Evolutionary conservation across 2,113 vertebrate genomes (phyloP), one percentile per base, ranked within the genome.

Genomic region (Triplophysa rosa): DNA sequence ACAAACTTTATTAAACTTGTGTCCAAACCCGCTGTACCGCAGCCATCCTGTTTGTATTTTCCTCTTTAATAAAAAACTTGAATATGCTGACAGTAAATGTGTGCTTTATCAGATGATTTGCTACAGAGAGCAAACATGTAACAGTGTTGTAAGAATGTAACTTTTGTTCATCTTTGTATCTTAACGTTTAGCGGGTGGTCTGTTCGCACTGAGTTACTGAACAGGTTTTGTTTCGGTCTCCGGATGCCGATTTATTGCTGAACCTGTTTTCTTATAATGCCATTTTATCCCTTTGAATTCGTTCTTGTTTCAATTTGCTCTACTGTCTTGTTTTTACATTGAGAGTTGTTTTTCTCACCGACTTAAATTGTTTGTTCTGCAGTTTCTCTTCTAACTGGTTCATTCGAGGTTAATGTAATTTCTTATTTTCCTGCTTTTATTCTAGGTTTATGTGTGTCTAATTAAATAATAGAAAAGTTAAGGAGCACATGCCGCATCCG

Each of bases 1-100:
- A 92, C 93, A 88, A 11, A 21, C 26, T 58, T 64, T 19, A 67
- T 7, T 10, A 33, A 42, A 42, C 54, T 59, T 23, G 29, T 10
- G 16, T n/a, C 19, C 19, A 8, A n/a, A n/a, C 8, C 19, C 54
- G 8, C 17, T n/a, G 8, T 21, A 10, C 29, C 21, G 52, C 29
- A 24, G 54, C 29, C 52, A 72, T 23, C 29, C n/a, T 17, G 33
- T 16, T 17, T 72, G 54, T 19, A 2, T 11, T 10, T 13, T 9
- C 0, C 52, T 14, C 7, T 8, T 9, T 71, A 40, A 33, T 1
- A 14, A 2, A 0, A 4, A 17, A 24, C 26, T 56, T 33, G 14
- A 8, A 21, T 13, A 4, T 37, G 19, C 6, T 56, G 4, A 7
- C 8, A 21, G 24, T 19, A 8, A 6, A 19, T 0, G 10, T 37